A percentile compares a stretch with the other conserved stretches of the same genome.
Conservation (phyloP, 2,113 vertebrate species). For the Sorex araneus region DNA sequence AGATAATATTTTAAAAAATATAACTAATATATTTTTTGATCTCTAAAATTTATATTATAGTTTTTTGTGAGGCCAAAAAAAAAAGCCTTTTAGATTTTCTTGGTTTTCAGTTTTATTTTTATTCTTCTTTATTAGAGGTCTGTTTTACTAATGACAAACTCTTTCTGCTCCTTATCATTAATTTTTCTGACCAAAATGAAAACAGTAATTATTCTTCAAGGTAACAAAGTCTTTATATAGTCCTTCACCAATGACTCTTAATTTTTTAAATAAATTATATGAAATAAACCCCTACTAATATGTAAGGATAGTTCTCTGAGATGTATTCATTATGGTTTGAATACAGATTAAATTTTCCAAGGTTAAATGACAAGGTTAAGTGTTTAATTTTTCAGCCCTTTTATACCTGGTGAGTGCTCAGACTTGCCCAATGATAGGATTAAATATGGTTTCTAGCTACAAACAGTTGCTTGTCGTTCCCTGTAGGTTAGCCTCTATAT, state of each 20-base stretch:
- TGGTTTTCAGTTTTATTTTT: not conserved
- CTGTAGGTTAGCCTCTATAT: conserved; percentile 84
- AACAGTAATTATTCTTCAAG: conserved; percentile 16
- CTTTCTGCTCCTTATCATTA: conserved; percentile 20
- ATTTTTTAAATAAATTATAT: conserved; percentile 15
- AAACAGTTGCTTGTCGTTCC: conserved; percentile 84
- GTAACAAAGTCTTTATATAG: conserved; percentile 42
- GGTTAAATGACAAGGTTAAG: conserved; percentile 87
- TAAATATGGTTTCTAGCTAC: conserved; percentile 88
- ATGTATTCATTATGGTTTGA: conserved; percentile 78
- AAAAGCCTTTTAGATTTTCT: not conserved
- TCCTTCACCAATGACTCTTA: not conserved
- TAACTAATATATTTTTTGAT: conserved; percentile 7
- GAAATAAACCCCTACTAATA: conserved; percentile 66
- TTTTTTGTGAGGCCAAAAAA: conserved; percentile 28
- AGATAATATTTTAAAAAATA: not conserved
- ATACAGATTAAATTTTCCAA: conserved; percentile 82
- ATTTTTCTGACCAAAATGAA: conserved; percentile 45
- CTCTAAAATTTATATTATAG: not conserved
- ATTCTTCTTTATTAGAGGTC: not conserved
- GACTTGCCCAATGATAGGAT: conserved; percentile 87
- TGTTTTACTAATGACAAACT: not conserved
- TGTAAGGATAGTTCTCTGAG: conserved; percentile 38
- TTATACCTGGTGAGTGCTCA: conserved; percentile 80
- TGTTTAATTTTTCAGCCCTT: conserved; percentile 83